Conservation (phyloP, 2,113 vertebrate species). For the Ammospiza nelsoni region DNA sequence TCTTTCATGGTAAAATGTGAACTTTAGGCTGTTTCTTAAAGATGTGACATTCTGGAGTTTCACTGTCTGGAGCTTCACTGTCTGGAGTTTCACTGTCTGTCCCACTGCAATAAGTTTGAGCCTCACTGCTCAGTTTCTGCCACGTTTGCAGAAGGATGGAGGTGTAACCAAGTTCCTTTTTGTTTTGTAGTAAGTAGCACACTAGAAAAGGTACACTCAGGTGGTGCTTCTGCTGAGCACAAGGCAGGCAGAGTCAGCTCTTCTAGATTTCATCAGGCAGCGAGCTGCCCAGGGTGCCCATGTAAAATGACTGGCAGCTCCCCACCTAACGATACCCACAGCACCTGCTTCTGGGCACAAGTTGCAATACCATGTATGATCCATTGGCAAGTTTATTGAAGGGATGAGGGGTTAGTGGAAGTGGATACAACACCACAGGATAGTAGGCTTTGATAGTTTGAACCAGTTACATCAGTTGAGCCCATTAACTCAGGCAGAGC, state of each 20-base stretch:
- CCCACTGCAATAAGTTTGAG: background rate
- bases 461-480: background rate
- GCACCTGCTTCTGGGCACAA: background rate
- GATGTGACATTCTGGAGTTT: background rate
- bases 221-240: background rate
- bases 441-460: background rate
- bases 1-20: background rate
- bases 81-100: background rate
- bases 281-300: background rate
- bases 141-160: background rate
- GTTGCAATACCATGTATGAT: background rate
- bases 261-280: background rate
- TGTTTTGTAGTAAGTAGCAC: background rate
- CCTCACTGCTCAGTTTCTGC: background rate
- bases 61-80: background rate
- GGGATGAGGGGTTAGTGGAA: background rate
- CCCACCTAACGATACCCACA: rapidly evolving
- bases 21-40: background rate
- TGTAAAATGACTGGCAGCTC: background rate
- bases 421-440: background rate
- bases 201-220: background rate
- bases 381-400: background rate
- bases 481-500: background rate
- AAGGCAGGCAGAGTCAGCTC: background rate
- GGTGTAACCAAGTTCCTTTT: background rate